Conservation (phyloP, 2,888 invertebrate genomes). For the Andrena haemorrhoa region DNA sequence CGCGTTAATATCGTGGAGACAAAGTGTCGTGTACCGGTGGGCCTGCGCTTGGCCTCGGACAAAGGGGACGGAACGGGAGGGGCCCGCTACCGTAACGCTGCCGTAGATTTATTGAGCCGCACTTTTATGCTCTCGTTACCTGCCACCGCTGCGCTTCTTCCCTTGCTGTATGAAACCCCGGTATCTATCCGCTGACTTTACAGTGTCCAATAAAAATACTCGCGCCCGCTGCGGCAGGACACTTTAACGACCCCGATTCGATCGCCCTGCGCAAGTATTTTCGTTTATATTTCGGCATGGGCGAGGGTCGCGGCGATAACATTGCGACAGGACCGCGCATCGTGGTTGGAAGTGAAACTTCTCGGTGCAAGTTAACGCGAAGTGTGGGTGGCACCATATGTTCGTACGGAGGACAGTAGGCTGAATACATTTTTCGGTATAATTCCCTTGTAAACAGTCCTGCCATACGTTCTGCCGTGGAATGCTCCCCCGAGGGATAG, state of each 20-base stretch:
- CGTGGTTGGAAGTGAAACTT: neutral
- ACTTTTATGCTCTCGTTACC: slow-evolving; percentile 52
- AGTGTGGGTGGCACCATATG: neutral
- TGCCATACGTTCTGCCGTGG: too few relatives aligned
- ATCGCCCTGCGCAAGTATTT: neutral
- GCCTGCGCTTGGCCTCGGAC: neutral
- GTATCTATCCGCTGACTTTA: slow-evolving; percentile 23
- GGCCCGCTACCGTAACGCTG: slow-evolving; percentile 51
- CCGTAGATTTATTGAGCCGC: slow-evolving; percentile 54
- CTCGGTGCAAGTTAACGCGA: neutral
- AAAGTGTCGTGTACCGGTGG: slow-evolving; percentile 41
- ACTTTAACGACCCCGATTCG: slow-evolving; percentile 33
- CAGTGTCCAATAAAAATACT: slow-evolving; percentile 30
- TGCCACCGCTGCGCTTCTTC: slow-evolving; percentile 19
- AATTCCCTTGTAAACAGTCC: too few relatives aligned
- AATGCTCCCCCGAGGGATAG: too few relatives aligned
- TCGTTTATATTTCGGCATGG: neutral
- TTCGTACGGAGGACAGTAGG: too few relatives aligned
- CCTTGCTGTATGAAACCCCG: neutral
- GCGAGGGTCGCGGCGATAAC: too few relatives aligned
- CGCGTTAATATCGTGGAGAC: slow-evolving; percentile 57
- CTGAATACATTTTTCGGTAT: too few relatives aligned
- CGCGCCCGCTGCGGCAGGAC: neutral
- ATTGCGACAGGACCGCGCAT: too few relatives aligned
- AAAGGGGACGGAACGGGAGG: slow-evolving; percentile 21